Evolutionary conservation across 64 coral and sea anemone species (phyloP).

Genomic region (Cladopsammia gracilis): DNA sequence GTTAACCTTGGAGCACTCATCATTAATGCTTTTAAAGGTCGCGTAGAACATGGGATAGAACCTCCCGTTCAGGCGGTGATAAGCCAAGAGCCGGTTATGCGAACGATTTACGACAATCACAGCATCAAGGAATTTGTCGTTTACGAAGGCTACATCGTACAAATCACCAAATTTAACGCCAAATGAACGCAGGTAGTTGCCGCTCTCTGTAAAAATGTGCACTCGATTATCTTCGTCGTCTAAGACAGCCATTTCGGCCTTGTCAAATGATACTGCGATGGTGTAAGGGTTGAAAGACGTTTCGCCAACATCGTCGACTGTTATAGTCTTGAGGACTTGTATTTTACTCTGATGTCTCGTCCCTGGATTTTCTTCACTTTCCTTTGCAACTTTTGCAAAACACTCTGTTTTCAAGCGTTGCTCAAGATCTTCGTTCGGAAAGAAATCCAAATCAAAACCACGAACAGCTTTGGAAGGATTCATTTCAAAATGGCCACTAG

Average conservation of each 20-base stretch:
- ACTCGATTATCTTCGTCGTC: constrained; percentile 38
- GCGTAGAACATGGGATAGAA: constrained; percentile 7
- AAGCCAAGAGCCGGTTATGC: constrained; percentile 22
- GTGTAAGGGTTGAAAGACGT: constrained; percentile 35
- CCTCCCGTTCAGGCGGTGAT: background rate
- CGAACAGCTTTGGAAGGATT: background rate
- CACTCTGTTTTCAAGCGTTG: constrained; percentile 1
- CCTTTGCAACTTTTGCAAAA: background rate
- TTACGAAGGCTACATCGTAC: constrained; percentile 6
- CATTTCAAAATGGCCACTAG: background rate
- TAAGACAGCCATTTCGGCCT: constrained; percentile 21
- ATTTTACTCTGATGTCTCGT: background rate
- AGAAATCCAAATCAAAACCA: constrained; percentile 12
- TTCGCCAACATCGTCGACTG: constrained; percentile 25
- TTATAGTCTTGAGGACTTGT: background rate
- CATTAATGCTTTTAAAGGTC: background rate
- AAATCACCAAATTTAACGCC: constrained; percentile 37
- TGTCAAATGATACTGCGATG: background rate
- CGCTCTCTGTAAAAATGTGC: constrained; percentile 3
- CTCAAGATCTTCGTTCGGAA: constrained; percentile 22
- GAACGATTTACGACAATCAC: constrained; percentile 25
- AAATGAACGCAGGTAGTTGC: constrained; percentile 15
- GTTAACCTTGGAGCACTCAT: background rate
- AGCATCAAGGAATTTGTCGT: constrained; percentile 21
- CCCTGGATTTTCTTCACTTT: background rate